Conservation (phyloP, 2,797 vertebrate species). For the Tokudaia muenninki region DNA sequence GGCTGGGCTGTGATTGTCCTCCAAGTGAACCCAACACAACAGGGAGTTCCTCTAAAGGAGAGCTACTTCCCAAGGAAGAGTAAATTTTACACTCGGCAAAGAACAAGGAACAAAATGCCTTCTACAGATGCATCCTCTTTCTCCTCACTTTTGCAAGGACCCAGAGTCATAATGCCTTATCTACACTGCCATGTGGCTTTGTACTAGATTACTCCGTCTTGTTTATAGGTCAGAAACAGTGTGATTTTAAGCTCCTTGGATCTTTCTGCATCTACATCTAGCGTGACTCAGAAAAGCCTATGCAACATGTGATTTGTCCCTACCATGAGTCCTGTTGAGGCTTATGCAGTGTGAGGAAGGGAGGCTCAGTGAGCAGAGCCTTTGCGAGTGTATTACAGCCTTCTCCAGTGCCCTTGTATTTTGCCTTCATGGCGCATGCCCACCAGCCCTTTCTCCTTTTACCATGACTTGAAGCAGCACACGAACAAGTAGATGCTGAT, state of each 20-base stretch:
- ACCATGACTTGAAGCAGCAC: background rate
- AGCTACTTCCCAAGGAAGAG: background rate
- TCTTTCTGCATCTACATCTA: constrained; percentile 40
- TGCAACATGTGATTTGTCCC: background rate
- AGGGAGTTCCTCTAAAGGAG: background rate
- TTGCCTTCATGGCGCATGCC: background rate
- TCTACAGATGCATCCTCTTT: background rate
- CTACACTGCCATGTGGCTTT: background rate
- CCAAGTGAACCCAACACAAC: background rate
- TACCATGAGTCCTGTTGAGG: background rate
- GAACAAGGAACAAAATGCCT: background rate
- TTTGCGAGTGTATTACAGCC: background rate
- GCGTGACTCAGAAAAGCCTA: constrained; percentile 16
- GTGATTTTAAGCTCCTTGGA: background rate
- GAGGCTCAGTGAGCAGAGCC: background rate
- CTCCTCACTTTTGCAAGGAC: background rate
- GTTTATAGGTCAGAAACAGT: constrained; percentile 8
- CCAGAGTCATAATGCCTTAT: background rate
- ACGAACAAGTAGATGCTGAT: background rate
- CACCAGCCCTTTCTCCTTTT: background rate
- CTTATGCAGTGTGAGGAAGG: background rate
- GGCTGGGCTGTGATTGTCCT: background rate
- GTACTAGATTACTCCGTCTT: background rate
- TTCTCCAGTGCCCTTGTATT: background rate
- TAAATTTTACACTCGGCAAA: background rate